Evolutionary conservation across 2,113 vertebrate species (phyloP).

Genomic region (Cavia porcellus): DNA sequence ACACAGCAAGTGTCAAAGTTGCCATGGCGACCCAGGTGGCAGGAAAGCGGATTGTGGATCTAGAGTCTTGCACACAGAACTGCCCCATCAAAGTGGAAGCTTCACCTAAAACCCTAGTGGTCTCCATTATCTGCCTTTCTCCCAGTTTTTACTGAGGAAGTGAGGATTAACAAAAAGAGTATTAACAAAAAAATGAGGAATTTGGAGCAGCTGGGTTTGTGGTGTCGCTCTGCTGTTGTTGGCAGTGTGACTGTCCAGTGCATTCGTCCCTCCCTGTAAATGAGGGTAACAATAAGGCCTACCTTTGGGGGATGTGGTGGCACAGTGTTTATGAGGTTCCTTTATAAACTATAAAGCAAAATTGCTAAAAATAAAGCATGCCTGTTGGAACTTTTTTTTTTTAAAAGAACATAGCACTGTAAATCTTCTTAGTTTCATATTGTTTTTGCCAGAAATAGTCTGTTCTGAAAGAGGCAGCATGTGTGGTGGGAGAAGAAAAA

Average conservation of each 20-base stretch:
- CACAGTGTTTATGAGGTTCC: slow-evolving; percentile 58
- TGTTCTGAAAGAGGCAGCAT: slow-evolving; percentile 78
- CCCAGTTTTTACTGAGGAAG: neutral
- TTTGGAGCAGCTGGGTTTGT: neutral
- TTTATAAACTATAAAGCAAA: slow-evolving; percentile 69
- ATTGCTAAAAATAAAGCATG: slow-evolving; percentile 75
- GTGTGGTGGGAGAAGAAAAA: slow-evolving; percentile 46
- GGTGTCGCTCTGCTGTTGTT: neutral
- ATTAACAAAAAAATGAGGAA: neutral
- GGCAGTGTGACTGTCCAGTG: neutral
- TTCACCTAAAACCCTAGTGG: neutral
- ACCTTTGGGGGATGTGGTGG: slow-evolving; percentile 9
- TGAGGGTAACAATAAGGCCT: neutral
- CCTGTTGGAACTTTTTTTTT: slow-evolving; percentile 55
- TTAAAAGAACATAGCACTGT: slow-evolving; percentile 61
- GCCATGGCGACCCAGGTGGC: neutral
- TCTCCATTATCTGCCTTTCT: neutral
- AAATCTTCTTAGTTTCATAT: slow-evolving; percentile 77
- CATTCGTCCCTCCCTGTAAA: slow-evolving; percentile 47
- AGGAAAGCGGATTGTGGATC: accelerated
- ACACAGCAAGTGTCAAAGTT: neutral
- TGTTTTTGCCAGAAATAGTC: slow-evolving; percentile 79
- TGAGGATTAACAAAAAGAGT: neutral
- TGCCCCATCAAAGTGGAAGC: neutral
- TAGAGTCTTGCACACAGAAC: neutral